These are phyloP conservation scores for Parambassis ranga DNA, from an alignment of 2,797 vertebrate species.

Conservation along the genomic window DNA sequence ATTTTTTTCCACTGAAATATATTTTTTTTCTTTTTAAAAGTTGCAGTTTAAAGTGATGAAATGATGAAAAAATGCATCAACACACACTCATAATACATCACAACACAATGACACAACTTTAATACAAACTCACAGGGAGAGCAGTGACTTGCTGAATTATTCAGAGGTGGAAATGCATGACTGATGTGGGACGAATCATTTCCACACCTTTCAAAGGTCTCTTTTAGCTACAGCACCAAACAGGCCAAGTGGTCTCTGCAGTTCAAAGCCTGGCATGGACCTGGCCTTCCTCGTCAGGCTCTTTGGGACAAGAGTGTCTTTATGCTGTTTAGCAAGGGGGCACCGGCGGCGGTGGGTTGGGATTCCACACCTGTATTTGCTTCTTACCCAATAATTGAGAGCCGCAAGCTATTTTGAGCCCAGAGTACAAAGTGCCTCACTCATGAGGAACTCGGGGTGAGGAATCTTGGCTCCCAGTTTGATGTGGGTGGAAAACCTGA, in stretches of 20 bases:
- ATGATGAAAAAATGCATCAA: too few species aligned
- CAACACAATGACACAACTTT: slow-evolving; percentile 14
- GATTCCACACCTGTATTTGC: slow-evolving; percentile 85
- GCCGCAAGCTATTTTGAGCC: slow-evolving; percentile 74
- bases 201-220: slow-evolving; percentile 77
- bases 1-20: too few species aligned
- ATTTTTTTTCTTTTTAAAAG: not conserved
- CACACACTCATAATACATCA: not conserved
- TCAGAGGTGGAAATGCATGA: slow-evolving; percentile 76
- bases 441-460: slow-evolving; percentile 68
- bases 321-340: slow-evolving; percentile 68
- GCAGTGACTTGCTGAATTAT: slow-evolving; percentile 70
- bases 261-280: slow-evolving; percentile 76
- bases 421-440: slow-evolving; percentile 78
- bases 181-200: slow-evolving; percentile 82
- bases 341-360: slow-evolving; percentile 51
- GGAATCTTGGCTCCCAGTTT: slow-evolving; percentile 61
- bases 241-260: slow-evolving; percentile 67
- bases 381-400: slow-evolving; percentile 80
- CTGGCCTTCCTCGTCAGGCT: slow-evolving; percentile 67
- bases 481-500: slow-evolving; percentile 72
- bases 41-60: too few species aligned
- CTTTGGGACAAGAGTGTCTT: slow-evolving; percentile 77
- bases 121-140: too few species aligned
- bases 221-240: slow-evolving; percentile 67